Conservation (phyloP, 2,113 vertebrate species). For the Trachemys scripta region DNA sequence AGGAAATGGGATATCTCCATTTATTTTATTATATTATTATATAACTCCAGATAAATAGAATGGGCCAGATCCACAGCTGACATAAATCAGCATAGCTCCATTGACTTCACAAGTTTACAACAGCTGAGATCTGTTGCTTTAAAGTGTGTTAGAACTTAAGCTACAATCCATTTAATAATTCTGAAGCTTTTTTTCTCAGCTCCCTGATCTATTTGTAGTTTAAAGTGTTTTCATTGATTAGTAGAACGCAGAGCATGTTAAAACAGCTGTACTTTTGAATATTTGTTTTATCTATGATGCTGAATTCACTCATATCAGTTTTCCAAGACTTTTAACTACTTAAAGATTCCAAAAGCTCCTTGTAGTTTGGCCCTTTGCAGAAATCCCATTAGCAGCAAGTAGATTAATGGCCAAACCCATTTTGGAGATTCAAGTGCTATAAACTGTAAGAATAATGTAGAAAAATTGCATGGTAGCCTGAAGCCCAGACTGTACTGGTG, state of each 20-base stretch:
- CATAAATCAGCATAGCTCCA: not conserved
- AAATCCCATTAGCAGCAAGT: constrained; percentile 61
- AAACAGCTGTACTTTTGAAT: not conserved
- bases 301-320: constrained; percentile 12
- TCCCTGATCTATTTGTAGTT: constrained; percentile 28
- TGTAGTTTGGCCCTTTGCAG: constrained; percentile 30
- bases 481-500: constrained; percentile 68
- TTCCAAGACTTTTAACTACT: constrained; percentile 33
- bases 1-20: no score
- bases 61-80: not conserved
- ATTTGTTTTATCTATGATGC: not conserved
- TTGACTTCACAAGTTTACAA: not conserved
- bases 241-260: not conserved
- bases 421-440: constrained; percentile 41
- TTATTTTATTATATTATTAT: no score
- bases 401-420: constrained; percentile 51
- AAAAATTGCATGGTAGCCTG: constrained; percentile 58
- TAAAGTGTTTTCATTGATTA: constrained; percentile 24
- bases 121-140: constrained; percentile 4
- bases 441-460: constrained; percentile 54
- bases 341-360: not conserved
- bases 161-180: not conserved
- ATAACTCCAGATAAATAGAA: not conserved
- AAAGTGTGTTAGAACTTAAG: constrained; percentile 33
- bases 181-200: constrained; percentile 5